phyloP scores from a whole-genome alignment of 2,797 vertebrate species.

The Channallabes apus region DNA sequence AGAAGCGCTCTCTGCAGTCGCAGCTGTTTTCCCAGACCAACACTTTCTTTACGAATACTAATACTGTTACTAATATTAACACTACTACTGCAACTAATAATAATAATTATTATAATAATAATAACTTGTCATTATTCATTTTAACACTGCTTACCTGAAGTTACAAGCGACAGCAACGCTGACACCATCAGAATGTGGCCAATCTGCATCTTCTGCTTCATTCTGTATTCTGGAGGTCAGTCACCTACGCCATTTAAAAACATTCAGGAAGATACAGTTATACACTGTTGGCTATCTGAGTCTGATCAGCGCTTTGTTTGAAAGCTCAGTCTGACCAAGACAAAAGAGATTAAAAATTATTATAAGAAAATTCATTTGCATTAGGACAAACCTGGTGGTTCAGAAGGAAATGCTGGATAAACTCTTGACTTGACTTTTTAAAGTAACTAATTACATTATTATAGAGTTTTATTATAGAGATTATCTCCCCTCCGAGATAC shows the following conservation, averaged over 20 bases:
- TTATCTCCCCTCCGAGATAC: neutral
- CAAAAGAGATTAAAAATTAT: neutral
- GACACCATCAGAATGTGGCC: neutral
- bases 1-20: too few relatives aligned
- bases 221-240: neutral
- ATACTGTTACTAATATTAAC: too few relatives aligned
- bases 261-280: neutral
- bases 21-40: neutral
- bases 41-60: too few relatives aligned
- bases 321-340: neutral
- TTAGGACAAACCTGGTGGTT: neutral
- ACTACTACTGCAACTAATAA: too few relatives aligned
- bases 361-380: neutral
- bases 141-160: conserved; percentile 14
- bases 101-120: neutral
- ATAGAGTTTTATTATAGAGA: neutral
- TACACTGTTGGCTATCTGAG: neutral
- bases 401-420: neutral
- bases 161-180: neutral
- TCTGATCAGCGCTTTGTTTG: neutral
- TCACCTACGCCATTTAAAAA: neutral
- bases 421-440: neutral
- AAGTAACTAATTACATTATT: too few relatives aligned
- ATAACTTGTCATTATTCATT: neutral
- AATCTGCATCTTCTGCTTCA: conserved; percentile 14